A percentile compares a stretch with the other conserved stretches of the same genome.
Evolutionary conservation across 1,140 invertebrate species (phyloP).

Genomic region (Sinella curviseta): DNA sequence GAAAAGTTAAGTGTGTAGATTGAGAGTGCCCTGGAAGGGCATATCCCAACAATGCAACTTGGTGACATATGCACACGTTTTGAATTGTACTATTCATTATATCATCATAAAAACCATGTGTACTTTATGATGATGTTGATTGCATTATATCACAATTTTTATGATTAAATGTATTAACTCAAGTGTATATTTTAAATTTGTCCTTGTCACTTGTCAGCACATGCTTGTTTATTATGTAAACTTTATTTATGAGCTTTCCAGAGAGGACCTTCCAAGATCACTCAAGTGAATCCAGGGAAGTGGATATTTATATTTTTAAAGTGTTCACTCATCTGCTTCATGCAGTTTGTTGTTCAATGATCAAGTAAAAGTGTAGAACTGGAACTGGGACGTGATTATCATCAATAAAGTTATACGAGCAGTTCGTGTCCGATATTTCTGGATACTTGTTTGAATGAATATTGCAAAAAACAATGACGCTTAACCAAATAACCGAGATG

Average conservation of each 20-base stretch:
- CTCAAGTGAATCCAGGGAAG: not conserved
- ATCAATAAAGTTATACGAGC: too few relatives aligned
- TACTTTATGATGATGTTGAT: not conserved
- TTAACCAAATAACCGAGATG: too few relatives aligned
- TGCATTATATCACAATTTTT: not conserved
- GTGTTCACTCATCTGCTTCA: not conserved
- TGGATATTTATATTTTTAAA: not conserved
- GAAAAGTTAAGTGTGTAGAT: not conserved
- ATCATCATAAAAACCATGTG: not conserved
- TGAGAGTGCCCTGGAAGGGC: too few relatives aligned
- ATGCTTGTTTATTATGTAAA: not conserved
- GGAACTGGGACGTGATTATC: too few relatives aligned
- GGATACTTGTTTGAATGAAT: too few relatives aligned
- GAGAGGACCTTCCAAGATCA: not conserved
- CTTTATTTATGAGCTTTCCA: conserved; percentile 9
- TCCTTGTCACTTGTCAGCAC: conserved; percentile 7
- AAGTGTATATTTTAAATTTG: not conserved
- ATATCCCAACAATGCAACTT: too few relatives aligned
- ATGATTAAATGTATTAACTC: not conserved
- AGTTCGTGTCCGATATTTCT: too few relatives aligned
- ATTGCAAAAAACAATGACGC: too few relatives aligned
- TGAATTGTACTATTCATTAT: too few relatives aligned
- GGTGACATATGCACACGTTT: not conserved
- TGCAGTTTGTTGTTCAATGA: too few relatives aligned
- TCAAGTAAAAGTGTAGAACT: too few relatives aligned